Evolutionary conservation across 2,888 invertebrate genomes (phyloP), one percentile per base, ranked within the genome.

Genomic region (Dione vanillae): DNA sequence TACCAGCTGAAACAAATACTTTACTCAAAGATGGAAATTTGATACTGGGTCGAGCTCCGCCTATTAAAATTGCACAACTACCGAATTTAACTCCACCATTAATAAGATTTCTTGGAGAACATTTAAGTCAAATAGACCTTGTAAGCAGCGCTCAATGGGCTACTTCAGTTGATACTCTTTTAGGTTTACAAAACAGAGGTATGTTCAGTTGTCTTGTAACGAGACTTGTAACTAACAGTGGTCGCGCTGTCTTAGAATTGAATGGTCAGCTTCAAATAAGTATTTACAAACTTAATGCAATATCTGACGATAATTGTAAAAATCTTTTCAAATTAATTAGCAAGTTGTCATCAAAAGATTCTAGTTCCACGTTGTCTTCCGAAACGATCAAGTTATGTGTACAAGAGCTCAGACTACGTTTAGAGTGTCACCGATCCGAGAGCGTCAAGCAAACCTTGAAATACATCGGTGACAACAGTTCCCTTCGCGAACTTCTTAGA

Each of bases 261-360:
- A 79, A 81, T 51, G 76, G 76, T 43, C 78, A 76, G 61, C 74
- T 80, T 11, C 75, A 79, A 35, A 77, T 78, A 58, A 80, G 80
- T 61, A 77, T 80, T 64, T 77, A 78, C 72, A 79, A 76, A 59
- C 69, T 82, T 66, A 43, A 71, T 37, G 64, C 77, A 49, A 71
- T 79, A 54, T 52, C 76, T 27, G 45, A 75, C 41, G 62, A 69
- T 9, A 72, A 72, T 20, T 75, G 78, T 11, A 54, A 59, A 40
- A 65, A 51, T 37, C 54, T 79, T n/a, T 73, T 78, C 45, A 27
- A 35, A 10, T 20, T 75, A 61, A 69, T 78, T 9, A 73, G 72
- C 40, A n/a, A 51, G 35, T 58, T 78, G 35, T 58, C 72, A 2
- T 7, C 73, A 11, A 45, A 47, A 10, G 47, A 41, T 14, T 58